Evolutionary conservation across 2,113 vertebrate genomes (phyloP), one percentile per base, ranked within the genome.

Genomic region (Salvator merianae): DNA sequence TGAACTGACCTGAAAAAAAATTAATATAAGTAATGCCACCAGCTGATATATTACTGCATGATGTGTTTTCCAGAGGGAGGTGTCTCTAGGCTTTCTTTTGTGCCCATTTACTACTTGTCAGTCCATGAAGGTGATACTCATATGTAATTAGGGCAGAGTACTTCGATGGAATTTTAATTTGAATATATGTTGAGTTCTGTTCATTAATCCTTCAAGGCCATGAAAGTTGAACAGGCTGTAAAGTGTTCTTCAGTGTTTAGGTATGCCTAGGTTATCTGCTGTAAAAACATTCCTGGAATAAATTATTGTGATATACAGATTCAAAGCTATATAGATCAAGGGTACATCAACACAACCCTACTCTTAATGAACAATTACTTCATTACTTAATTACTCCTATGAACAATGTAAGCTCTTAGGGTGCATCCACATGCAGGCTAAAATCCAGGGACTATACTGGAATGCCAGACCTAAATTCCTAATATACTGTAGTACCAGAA

Each of bases 11-110:
- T 59, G 55, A 59, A 20, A 20, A 88, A 83, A 87, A 88, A 77
- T 20, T 91, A 75, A 75, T 47, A 66, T 75, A 75, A 82, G 76
- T 82, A 90, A 87, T 93, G 91, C 87, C 91, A 93, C 68, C 78
- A 88, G 84, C 90, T 93, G 88, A 93, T 91, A 88, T 87, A 91
- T 90, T 94, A 90, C 90, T 89, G 89, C 88, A 90, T 75, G 84
- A 84, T 84, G 83, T 91, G 82, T 93, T 93, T 90, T 89, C 88
- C 76, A 83, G 78, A 85, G 88, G 1, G 87, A 88, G 90, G 81
- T 72, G 77, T 86, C 86, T 91, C 34, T 84, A 68, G 90, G 79
- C 77, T 91, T 84, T 12, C 0, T 65, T 76, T 85, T 71, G 36
- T 70, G 0, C 3, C 66, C 87, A 82, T 79, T 86, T 92, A 91